Conservation (phyloP, 2,888 invertebrate genomes). For the Aphidoletes aphidimyza region DNA sequence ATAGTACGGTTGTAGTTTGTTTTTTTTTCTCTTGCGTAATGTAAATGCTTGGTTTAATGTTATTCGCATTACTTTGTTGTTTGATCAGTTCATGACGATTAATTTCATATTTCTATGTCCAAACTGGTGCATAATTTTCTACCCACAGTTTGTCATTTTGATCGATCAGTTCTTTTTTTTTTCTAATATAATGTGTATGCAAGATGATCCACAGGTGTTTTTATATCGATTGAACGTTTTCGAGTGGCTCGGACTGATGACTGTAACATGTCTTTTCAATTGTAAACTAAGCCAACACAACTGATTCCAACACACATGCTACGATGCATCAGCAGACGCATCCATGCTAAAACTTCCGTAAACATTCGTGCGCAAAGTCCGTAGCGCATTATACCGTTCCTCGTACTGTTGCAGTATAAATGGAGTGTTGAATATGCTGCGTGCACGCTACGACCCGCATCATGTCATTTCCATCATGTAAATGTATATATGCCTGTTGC, state of each 20-base stretch:
- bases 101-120: neutral
- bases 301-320: neutral
- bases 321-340: neutral
- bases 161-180: neutral
- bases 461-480: neutral
- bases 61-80: constrained; percentile 22
- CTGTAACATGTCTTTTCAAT: neutral
- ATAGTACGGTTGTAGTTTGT: neutral
- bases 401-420: no score
- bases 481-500: no score
- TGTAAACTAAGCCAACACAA: neutral
- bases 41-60: neutral
- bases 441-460: no score
- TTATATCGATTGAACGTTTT: neutral
- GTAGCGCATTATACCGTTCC: neutral
- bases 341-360: constrained; percentile 3
- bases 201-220: constrained; percentile 35
- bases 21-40: constrained; percentile 26
- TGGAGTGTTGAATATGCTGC: no score
- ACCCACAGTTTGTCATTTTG: neutral
- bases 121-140: neutral
- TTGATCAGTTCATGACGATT: neutral
- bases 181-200: no score
- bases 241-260: neutral
- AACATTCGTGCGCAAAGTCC: neutral